Evolutionary conservation across 2,888 invertebrate genomes (phyloP), one percentile per base, ranked within the genome.

Genomic region (Desoria tigrina): DNA sequence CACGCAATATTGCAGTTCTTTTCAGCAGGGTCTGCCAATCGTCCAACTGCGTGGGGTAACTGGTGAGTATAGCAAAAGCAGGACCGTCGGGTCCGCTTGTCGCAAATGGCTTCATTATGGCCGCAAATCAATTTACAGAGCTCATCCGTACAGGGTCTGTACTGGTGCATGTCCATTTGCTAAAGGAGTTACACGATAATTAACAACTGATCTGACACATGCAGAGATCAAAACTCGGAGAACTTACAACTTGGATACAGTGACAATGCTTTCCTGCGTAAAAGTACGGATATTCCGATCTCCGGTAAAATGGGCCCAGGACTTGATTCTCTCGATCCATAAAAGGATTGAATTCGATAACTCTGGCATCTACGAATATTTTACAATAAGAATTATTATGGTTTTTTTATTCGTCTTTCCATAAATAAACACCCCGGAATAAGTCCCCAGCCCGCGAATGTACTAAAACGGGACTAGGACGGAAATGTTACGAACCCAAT

Each of bases 221-320:
- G n/a, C 32, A 27, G 23, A 32, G 23, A 37, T 56, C n/a, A 28
- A 16, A 11, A 32, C 32, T 32, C 4, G 11, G 32, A 32, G 32
- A 45, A 45, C 37, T 61, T 39, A 61, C 56, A 49, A 54, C 27
- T 57, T 57, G 50, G 27, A 71, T 63, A 27, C 71, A 71, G 21
- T 71, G 71, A 39, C 71, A 71, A 54, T 68, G 68, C 45, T 71
- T 71, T 42, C 71, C 71, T 45, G 68, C 71, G 28, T 71, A 71
- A 3, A 71, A 42, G 45, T 71, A 71, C 4, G 45, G 66, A 28
- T 68, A 71, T 24, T 32, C 21, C 1, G 66, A 55, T 16, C 61
- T 66, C 28, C 68, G 56, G 60, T 71, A 71, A 4, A 45, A 26
- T 16, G 62, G 63, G 1, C 39, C 27, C 2, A 54, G 32, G 16